Evolutionary conservation across 2,888 invertebrate species (phyloP), one percentile per base, ranked within the genome.

Genomic region (Lepidocyrtoides sp.): DNA sequence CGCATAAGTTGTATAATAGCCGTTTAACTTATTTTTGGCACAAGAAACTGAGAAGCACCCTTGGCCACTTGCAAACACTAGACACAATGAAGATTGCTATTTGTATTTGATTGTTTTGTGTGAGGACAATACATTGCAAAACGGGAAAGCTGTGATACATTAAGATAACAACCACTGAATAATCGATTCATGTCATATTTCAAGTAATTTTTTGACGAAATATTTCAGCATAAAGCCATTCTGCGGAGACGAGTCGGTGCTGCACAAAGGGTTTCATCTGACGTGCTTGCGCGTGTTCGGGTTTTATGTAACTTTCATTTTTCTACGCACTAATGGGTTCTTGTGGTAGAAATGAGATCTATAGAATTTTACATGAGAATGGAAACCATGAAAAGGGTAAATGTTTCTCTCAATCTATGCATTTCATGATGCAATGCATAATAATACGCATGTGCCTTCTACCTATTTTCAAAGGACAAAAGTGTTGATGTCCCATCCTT

Each of bases 251-350:
- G 72, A 77, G 77, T 57, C 81, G 81, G 57, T 26, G 17, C 20
- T 20, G 36, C n/a, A 17, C 60, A 57, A 81, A 81, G 60, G 81
- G 23, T 23, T 41, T n/a, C 60, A n/a, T 60, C 41, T 81, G n/a
- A 7, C 14, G 26, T 7, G 32, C n/a, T 51, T 51, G 63, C 66
- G 32, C 14, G 26, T 7, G 32, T 20, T 51, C 66, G 63, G 79
- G 32, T 36, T 79, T 66, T 26, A 87, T 87, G 79, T 87, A 60
- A 51, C 75, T 66, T 63, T 23, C 79, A 87, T 87, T 87, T 48
- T 79, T 51, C 41, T 36, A 32, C 14, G 0, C 57, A 14, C 79
- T 66, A 79, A 87, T 79, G 87, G 79, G 48, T 77, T 66, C 51
- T 60, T 63, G 63, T 79, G 87, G 79, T 48, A 87, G 66, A 23